Conservation (phyloP, 2,113 vertebrate species). For the Chrysemys picta region DNA sequence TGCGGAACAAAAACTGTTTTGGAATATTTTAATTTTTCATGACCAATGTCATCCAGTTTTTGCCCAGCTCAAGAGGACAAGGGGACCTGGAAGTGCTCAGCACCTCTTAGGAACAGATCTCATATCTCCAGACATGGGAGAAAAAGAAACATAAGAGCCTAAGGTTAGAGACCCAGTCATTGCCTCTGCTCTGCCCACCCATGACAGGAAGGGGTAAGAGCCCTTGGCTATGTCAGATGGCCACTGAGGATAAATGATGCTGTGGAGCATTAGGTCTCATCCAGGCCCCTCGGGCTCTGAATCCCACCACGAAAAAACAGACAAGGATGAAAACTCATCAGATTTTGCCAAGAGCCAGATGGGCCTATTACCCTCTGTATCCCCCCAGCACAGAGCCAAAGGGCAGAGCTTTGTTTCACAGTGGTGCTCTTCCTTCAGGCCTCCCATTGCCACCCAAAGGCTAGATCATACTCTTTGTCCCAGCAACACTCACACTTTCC, state of each 20-base stretch:
- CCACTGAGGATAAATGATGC: not conserved
- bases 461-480: not conserved
- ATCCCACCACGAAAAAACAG: not conserved
- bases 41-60: not conserved
- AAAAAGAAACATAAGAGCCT: not conserved
- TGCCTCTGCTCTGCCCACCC: not conserved
- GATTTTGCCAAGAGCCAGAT: not conserved
- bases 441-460: too few species aligned
- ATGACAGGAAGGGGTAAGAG: not conserved
- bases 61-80: not conserved
- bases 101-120: not conserved
- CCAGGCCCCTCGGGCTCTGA: not conserved
- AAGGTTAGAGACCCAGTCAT: not conserved
- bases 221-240: not conserved
- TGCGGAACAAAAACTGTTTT: not conserved
- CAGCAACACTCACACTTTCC: not conserved
- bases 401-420: not conserved
- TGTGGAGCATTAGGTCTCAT: not conserved
- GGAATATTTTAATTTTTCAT: not conserved
- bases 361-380: not conserved
- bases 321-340: not conserved
- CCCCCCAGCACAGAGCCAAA: not conserved
- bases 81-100: not conserved
- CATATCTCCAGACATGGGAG: not conserved
- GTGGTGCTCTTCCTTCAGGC: not conserved